Percentiles rank a stretch among this genome's conserved stretches.
Evolutionary conservation across 2,888 invertebrate species (phyloP).

Genomic region (Lypha dubia): DNA sequence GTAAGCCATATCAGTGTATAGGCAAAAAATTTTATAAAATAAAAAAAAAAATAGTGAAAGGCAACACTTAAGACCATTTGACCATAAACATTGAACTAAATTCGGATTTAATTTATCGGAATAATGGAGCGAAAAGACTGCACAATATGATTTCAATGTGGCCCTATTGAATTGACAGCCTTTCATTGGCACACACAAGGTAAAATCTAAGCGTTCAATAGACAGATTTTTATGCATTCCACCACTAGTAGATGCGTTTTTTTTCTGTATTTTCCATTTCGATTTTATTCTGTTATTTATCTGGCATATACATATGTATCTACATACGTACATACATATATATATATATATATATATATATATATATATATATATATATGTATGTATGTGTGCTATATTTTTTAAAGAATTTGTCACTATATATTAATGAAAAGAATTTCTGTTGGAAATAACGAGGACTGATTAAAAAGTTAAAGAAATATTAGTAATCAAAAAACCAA

Average conservation of each 20-base stretch:
- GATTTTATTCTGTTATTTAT: conserved; percentile 1
- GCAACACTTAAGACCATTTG: conserved; percentile 79
- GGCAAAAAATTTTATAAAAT: conserved; percentile 1
- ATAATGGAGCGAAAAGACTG: conserved; percentile 76
- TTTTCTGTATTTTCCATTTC: neutral
- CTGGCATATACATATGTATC: neutral
- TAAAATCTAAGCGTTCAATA: conserved; percentile 38
- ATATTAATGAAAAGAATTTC: neutral
- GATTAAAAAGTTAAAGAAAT: neutral
- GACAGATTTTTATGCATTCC: conserved; percentile 27
- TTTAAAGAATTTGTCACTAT: neutral
- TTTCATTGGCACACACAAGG: conserved; percentile 52
- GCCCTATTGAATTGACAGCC: conserved; percentile 42
- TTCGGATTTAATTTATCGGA: conserved; percentile 80
- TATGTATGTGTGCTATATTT: neutral
- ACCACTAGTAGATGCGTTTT: conserved; percentile 27
- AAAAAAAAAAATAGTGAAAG: conserved; percentile 61
- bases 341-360: no score
- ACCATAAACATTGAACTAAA: conserved; percentile 81
- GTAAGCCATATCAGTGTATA: neutral
- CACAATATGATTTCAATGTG: conserved; percentile 52
- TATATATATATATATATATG: no score
- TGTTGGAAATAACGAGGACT: conserved; percentile 18
- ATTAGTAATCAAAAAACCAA: no score
- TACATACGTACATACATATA: no score